Base-by-base conservation (phyloP, 92 coral and sea anemone species). In the Pocillopora grandis region DNA sequence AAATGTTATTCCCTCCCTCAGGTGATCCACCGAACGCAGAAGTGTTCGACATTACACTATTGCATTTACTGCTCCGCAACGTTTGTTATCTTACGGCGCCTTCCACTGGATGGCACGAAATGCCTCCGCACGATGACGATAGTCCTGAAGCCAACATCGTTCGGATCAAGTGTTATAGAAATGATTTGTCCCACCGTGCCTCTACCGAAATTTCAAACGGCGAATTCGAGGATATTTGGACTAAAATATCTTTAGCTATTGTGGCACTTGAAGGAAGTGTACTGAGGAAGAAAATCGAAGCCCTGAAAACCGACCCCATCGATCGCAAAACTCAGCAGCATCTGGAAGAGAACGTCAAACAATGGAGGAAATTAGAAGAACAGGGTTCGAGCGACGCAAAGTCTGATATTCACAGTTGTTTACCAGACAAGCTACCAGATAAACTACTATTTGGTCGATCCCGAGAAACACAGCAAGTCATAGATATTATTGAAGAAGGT, bases 31-130 rank as follows among this genome's bases (percentile, higher is more conserved):
- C 93, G n/a, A 85, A 84, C 15, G 66, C 90, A 60, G 42, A 67
- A 15, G 56, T 78, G 5, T 90, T 87, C 63, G 93, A 90, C 71
- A 90, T 90, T 23, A 87, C 93, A 1, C 86, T 90, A 62, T 65
- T 91, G 63, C 84, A 82, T 71, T 31, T 91, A 0, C 63, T 91
- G 66, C 75, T 91, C n/a, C 75, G 84, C 19, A 81, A 81, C 18
- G 60, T 88, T 18, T 70, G 92, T 42, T 52, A 13, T 0, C 77
- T 91, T 35, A 19, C 70, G 19, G 31, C 19, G 58, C 94, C 94
- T 18, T 13, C 62, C 59, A 76, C 73, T 2, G 94, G 94, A 42
- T 91, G 94, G 94, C 58, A 88, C 79, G 12, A 75, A 9, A 66
- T 71, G 89, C 94, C 94, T 69, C 63, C 75, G 42, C 89, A 75